Evolutionary conservation across 1,140 invertebrate genomes (phyloP), one percentile per base, ranked within the genome.

Genomic region (Hyposmocoma kahamanoa): DNA sequence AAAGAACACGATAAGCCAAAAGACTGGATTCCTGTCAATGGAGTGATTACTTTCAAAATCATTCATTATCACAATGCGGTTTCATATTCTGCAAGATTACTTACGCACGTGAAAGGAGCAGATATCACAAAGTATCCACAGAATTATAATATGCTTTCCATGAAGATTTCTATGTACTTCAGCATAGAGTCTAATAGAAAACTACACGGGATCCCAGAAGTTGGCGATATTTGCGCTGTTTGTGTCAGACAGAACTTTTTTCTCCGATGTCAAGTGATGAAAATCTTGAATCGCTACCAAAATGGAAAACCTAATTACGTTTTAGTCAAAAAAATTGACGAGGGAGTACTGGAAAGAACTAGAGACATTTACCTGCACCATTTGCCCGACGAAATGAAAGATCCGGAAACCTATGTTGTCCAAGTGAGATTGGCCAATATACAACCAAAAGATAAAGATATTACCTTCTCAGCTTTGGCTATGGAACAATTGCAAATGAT

Each of bases 141-240:
- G 1, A 70, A 66, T 0, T 77, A 76, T 24, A 71, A 54, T 20
- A 68, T 42, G 0, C 42, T 87, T 10, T 64, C 71, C 1, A 24
- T 86, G 13, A 81, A 84, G 66, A 67, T 87, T 59, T 72, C 70
- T 0, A 70, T 74, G 61, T 73, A 79, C 47, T 86, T 59, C 42
- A 66, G 67, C 11, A 70, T 72, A 21, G 67, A 80, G 26, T 50
- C 18, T 0, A 86, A 85, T 38, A 72, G 53, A 56, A 68, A 65
- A 53, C 61, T 71, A 1, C 69, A 79, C 1, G 78, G 74, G 9
- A 41, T 67, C 13, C 68, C 72, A 2, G 65, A 77, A 60, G 42
- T 79, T 1, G 82, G 80, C 8, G 78, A 87, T 39, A 48, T 86
- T 9, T 86, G 83, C 48, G 75, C 78, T 6, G 73, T 80, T 0